Evolutionary conservation across 2,113 vertebrate genomes (phyloP), one percentile per base, ranked within the genome.

Genomic region (Dunckerocampus dactyliophorus): DNA sequence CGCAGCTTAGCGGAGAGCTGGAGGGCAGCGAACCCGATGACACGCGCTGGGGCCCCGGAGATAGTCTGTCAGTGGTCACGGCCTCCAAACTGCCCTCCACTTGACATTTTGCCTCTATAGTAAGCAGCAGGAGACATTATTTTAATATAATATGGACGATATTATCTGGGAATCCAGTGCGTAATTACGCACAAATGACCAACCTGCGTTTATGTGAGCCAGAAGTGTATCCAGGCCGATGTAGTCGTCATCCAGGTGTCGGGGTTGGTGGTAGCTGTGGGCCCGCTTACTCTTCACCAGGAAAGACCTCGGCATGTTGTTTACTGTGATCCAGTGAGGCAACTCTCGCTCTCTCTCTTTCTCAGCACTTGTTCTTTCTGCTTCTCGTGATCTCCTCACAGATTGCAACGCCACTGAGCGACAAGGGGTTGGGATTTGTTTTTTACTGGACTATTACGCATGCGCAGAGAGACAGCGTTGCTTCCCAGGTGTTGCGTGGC

Each of bases 261-360:
- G 92, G 21, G 93, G 95, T 81, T 95, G 94, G 82, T 98, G 96
- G 89, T 99, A 99, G 88, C 95, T 99, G 89, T 98, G 95, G 63
- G 95, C 94, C 84, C 95, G 91, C 88, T 98, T 99, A 80, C 95
- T 99, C 90, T 97, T 99, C 62, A 99, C 96, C 37, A 99, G 88
- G 87, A 99, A 99, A 12, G 96, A 98, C 79, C 96, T 93, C 67
- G 96, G 96, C 96, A 99, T 99, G 74, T 52, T 85, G 31, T 42
- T 16, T 68, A 21, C 0, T 67, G 19, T 53, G 20, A 12, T 47
- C 22, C 24, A 24, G 50, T 52, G 50, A 52, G 13, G n/a, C 52
- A 54, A 34, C 46, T 4, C 14, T 51, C 47, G 21, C 69, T 51
- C 47, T 28, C 69, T 34, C 62, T 1, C 3, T 74, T 63, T 54